These are phyloP conservation scores for Amaurobius ferox DNA, from an alignment of 2,888 invertebrate genomes.

Conservation along the genomic window DNA sequence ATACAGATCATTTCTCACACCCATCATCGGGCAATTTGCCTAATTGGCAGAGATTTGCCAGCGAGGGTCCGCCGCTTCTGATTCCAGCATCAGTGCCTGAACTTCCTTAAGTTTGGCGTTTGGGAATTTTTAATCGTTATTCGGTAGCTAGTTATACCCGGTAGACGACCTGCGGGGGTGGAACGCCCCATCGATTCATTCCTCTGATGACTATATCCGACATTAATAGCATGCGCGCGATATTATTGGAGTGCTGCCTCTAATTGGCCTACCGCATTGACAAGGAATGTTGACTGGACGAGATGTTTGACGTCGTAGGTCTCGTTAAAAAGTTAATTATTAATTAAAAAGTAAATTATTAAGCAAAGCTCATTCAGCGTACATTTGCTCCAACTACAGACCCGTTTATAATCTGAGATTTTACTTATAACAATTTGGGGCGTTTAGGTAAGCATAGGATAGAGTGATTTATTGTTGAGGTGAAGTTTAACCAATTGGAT, in stretches of 20 bases:
- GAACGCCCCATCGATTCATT: neutral
- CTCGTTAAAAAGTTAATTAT: neutral
- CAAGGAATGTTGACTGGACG: neutral
- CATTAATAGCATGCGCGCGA: slow-evolving; percentile 25
- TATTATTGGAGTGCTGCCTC: slow-evolving; percentile 6
- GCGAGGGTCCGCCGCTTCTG: neutral
- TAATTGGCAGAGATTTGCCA: slow-evolving; percentile 6
- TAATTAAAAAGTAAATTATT: no score
- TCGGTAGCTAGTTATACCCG: slow-evolving; percentile 32
- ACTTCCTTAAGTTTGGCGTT: neutral
- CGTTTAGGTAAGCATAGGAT: no score
- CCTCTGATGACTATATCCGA: slow-evolving; percentile 64
- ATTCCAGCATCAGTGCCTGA: neutral
- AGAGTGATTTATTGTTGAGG: no score
- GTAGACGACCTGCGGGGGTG: neutral
- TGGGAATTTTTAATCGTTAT: slow-evolving; percentile 8
- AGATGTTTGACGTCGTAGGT: neutral
- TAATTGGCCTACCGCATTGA: slow-evolving; percentile 66
- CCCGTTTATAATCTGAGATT: no score
- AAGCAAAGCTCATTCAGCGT: no score
- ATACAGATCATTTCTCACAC: neutral
- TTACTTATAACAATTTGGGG: no score
- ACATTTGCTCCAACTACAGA: no score
- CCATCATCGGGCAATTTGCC: slow-evolving; percentile 6
- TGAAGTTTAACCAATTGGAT: no score